A percentile compares a stretch with the other conserved stretches of the same genome.
These are phyloP conservation scores for Bhutanitis thaidina DNA, from an alignment of 2,888 invertebrate species.

Conservation along the genomic window DNA sequence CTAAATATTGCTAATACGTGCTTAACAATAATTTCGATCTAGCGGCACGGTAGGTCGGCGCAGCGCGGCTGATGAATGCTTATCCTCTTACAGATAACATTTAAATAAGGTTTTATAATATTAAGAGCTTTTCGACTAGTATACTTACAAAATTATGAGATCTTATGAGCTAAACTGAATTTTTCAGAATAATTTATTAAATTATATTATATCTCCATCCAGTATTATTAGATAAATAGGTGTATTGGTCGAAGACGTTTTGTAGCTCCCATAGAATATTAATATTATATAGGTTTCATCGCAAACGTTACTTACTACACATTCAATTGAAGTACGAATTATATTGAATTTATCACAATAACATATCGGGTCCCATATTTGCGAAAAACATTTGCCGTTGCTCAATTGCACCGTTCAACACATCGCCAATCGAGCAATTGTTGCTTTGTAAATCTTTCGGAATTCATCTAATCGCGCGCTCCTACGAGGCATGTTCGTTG, in stretches of 20 bases:
- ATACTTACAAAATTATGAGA: slow-evolving; percentile 70
- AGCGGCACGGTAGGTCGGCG: no score
- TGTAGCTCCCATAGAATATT: slow-evolving; percentile 63
- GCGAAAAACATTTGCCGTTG: slow-evolving; percentile 29
- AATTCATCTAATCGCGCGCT: background rate
- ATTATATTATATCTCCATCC: slow-evolving; percentile 74
- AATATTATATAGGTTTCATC: slow-evolving; percentile 46
- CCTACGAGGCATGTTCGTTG: background rate
- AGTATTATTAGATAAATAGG: slow-evolving; percentile 76
- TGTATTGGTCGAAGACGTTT: slow-evolving; percentile 57
- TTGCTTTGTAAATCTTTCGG: background rate
- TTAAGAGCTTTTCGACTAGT: slow-evolving; percentile 75
- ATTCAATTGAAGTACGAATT: background rate
- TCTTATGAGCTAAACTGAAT: slow-evolving; percentile 74
- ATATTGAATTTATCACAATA: background rate
- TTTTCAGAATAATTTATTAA: slow-evolving; percentile 71
- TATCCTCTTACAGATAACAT: slow-evolving; percentile 54
- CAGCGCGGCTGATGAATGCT: no score
- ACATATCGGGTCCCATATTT: background rate
- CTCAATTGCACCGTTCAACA: no score
- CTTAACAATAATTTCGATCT: slow-evolving; percentile 47
- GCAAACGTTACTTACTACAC: no score
- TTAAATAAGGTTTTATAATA: slow-evolving; percentile 60
- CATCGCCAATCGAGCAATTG: no score
- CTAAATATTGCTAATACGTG: slow-evolving; percentile 51